Evolutionary conservation across 2,797 vertebrate genomes (phyloP), one percentile per base, ranked within the genome.

Genomic region (Urocyon cinereoargenteus): DNA sequence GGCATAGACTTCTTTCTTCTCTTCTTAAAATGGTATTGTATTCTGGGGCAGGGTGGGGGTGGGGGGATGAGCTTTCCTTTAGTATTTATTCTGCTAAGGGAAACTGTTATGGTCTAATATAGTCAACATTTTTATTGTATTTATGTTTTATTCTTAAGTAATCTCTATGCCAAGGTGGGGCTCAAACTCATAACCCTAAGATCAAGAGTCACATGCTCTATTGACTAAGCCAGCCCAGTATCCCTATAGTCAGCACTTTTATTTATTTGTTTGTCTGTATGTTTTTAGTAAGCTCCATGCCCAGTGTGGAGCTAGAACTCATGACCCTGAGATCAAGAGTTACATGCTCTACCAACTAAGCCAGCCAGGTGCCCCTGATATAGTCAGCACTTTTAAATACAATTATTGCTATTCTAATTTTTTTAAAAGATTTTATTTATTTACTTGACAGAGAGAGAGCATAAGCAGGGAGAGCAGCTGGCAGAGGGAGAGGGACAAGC

Each of bases 1-100:
- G 8, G 2, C 26, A 4, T 1, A 5, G 70, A 79, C 8, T 49
- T 82, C 75, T 86, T 90, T 72, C 12, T 26, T 86, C 6, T 51
- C 55, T 96, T 79, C 28, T 86, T 78, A 93, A 94, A 97, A 73
- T 34, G 61, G 21, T n/a, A 45, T 72, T 85, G 28, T 53, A 36
- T 9, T 49, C 70, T 40, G 31, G 28, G 45, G 14, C 53, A 12
- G 26, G 26, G 59, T 61, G 59, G 59, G 22, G 22, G 59, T 10
- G 18, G 18, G 61, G 75, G 55, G 81, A 81, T 22, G 26, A 82
- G 14, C 31, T 62, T 94, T 59, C 18, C 49, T 72, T 86, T 88
- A 84, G 26, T 75, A 34, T 31, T 68, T 79, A 15, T 53, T 91
- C 36, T 91, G 28, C 26, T 83, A 2, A 19, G 2, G n/a, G 12